Percentiles rank a stretch among this genome's conserved stretches.
Evolutionary conservation across 2,113 vertebrate genomes (phyloP).

Genomic region (Paracanthobrama guichenoti): DNA sequence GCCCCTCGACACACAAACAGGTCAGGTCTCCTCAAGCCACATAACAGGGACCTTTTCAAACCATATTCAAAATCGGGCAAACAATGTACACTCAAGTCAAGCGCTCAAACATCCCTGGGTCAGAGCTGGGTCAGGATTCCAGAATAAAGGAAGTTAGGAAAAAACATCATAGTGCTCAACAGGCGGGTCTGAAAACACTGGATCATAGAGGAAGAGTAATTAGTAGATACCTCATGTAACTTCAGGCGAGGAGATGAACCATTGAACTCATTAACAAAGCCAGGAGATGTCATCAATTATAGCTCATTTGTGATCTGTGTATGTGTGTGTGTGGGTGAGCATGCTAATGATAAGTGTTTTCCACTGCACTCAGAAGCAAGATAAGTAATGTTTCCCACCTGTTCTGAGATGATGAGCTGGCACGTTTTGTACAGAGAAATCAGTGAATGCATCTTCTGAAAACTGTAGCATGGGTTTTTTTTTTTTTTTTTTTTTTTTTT

Average conservation of each 20-base stretch:
- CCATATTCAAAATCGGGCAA: conserved; percentile 26
- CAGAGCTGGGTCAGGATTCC: neutral
- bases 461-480: neutral
- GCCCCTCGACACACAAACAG: conserved; percentile 44
- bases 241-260: conserved; percentile 24
- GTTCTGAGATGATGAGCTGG: neutral
- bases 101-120: neutral
- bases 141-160: conserved; percentile 35
- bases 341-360: conserved; percentile 3
- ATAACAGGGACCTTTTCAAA: conserved; percentile 26
- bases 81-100: conserved; percentile 25
- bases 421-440: neutral
- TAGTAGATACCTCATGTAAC: conserved; percentile 36
- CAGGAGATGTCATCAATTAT: conserved; percentile 21
- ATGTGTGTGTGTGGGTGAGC: neutral
- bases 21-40: conserved; percentile 20
- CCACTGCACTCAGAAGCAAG: conserved; percentile 1
- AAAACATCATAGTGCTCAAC: conserved; percentile 37
- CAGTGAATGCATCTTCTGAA: neutral
- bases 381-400: conserved; percentile 26
- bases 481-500: no score
- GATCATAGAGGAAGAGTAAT: conserved; percentile 42
- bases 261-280: conserved; percentile 19
- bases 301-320: neutral
- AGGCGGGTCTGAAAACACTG: conserved; percentile 10